Percentiles rank a stretch among this genome's conserved stretches.
Evolutionary conservation across 2,888 invertebrate genomes (phyloP).

Genomic region (Ormyrus thymus): DNA sequence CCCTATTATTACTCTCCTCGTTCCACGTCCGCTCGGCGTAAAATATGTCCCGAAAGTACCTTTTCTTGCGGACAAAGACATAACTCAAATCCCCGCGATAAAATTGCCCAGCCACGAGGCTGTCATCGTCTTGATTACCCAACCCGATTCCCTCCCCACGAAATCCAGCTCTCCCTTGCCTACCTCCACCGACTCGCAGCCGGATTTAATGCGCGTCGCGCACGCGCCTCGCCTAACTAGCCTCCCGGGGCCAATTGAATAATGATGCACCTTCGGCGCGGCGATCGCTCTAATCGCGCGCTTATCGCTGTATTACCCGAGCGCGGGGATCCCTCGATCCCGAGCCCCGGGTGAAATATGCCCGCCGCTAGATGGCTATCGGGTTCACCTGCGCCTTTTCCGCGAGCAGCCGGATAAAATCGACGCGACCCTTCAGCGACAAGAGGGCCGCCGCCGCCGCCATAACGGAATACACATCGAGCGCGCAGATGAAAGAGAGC

Average conservation of each 20-base stretch:
- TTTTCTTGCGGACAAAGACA: neutral
- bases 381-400: constrained; percentile 53
- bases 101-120: neutral
- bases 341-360: constrained; percentile 51
- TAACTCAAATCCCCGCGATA: constrained; percentile 34
- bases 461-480: constrained; percentile 17
- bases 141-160: neutral
- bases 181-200: neutral
- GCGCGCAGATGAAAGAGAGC: neutral
- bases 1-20: neutral
- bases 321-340: neutral
- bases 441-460: neutral
- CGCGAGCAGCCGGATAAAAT: constrained; percentile 59
- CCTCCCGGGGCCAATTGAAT: constrained; percentile 10
- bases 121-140: no score
- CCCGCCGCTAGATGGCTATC: constrained; percentile 58
- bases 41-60: neutral
- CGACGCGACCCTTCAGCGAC: constrained; percentile 46
- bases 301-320: neutral
- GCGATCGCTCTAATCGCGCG: neutral
- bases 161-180: neutral
- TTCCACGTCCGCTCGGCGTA: constrained; percentile 1
- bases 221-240: neutral
- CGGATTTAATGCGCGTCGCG: constrained; percentile 12
- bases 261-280: neutral